Conservation (phyloP, 2,888 invertebrate species). For the Clistopyga incitator region DNA sequence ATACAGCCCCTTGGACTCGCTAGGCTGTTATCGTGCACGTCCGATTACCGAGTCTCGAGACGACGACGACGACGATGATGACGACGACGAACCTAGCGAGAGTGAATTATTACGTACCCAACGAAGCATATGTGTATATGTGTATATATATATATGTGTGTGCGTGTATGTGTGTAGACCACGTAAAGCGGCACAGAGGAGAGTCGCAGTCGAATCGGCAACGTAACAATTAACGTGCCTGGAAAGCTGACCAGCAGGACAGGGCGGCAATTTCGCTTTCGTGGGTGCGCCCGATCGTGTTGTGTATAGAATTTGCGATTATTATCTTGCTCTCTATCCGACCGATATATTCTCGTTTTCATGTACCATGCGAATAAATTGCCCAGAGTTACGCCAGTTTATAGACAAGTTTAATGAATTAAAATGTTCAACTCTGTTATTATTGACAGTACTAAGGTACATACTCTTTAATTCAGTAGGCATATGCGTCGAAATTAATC, state of each 20-base stretch:
- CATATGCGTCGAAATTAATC: background rate
- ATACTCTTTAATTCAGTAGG: background rate
- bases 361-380: background rate
- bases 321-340: conserved; percentile 33
- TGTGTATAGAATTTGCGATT: conserved; percentile 15
- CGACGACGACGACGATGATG: conserved; percentile 25
- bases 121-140: background rate
- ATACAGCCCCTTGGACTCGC: background rate
- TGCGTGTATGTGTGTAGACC: too few species aligned
- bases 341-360: background rate
- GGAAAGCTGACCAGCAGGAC: conserved; percentile 41
- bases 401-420: background rate
- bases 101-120: conserved; percentile 48
- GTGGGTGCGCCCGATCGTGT: conserved; percentile 44
- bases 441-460: background rate
- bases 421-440: background rate
- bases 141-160: too few species aligned
- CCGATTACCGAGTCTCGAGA: conserved; percentile 24
- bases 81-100: conserved; percentile 24
- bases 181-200: background rate
- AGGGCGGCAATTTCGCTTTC: conserved; percentile 44
- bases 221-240: conserved; percentile 49
- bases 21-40: conserved; percentile 22
- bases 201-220: conserved; percentile 14
- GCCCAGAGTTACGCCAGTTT: background rate